Percentiles rank a stretch among this genome's conserved stretches.
Conservation (phyloP, 2,888 invertebrate genomes). For the Andrena flavipes region DNA sequence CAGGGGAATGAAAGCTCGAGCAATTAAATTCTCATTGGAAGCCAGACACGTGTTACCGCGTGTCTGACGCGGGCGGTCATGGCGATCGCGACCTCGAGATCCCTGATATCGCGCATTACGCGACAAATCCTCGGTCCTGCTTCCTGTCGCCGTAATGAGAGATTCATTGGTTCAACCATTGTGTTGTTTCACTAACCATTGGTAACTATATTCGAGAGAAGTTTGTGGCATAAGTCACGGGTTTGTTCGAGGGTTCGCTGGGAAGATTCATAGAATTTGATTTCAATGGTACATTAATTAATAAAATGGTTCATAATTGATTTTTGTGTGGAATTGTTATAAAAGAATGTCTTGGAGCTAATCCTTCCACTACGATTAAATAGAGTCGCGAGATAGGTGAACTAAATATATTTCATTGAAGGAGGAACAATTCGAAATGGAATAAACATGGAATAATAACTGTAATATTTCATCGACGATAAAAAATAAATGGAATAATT, state of each 20-base stretch:
- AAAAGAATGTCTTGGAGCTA: no score
- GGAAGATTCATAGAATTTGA: no score
- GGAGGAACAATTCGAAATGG: no score
- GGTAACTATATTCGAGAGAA: conserved; percentile 16
- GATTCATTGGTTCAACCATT: conserved; percentile 56
- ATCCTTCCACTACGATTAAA: no score
- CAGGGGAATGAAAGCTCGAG: conserved; percentile 71
- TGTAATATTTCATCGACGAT: no score
- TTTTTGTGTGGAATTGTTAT: no score
- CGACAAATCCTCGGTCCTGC: conserved; percentile 78
- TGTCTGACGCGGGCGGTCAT: conserved; percentile 80
- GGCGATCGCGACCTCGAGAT: conserved; percentile 79
- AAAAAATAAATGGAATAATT: no score
- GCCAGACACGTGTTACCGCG: conserved; percentile 80
- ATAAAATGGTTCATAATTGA: no score
- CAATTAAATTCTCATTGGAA: conserved; percentile 80
- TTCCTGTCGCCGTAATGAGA: conserved; percentile 58
- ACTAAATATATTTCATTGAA: no score
- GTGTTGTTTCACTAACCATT: conserved; percentile 27
- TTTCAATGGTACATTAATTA: no score
- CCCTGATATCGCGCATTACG: conserved; percentile 82
- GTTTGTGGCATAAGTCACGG: background rate
- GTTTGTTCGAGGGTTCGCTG: background rate
- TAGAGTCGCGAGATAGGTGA: no score
- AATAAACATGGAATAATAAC: no score